Conservation (phyloP, 1,140 invertebrate genomes). For the Neelides sp. region DNA sequence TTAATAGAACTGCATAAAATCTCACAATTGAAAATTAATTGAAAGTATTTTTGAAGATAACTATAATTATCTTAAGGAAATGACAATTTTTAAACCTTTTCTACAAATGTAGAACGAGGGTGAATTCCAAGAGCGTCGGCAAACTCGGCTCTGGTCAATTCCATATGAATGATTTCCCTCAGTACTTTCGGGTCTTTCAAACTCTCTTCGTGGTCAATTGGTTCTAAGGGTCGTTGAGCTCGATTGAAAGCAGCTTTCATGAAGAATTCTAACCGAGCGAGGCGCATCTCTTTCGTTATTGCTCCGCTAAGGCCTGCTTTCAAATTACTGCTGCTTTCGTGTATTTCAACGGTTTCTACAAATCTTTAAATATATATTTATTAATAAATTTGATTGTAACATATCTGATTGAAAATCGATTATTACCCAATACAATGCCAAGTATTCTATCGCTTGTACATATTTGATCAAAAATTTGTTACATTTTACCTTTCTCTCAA, state of each 20-base stretch:
- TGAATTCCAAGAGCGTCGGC: slow-evolving; percentile 46
- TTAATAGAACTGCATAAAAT: not conserved
- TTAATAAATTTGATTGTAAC: too few species aligned
- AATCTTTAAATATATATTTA: not conserved
- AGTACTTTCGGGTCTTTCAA: slow-evolving; percentile 36
- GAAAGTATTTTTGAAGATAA: slow-evolving; percentile 20
- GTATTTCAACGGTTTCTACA: not conserved
- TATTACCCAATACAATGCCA: too few species aligned
- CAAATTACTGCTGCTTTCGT: slow-evolving; percentile 29
- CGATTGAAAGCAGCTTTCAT: slow-evolving; percentile 43
- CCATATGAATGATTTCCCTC: slow-evolving; percentile 41
- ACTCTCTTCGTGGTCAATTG: slow-evolving; percentile 35
- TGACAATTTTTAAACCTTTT: slow-evolving; percentile 33
- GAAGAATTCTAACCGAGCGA: slow-evolving; percentile 41
- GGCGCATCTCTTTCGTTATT: slow-evolving; percentile 39
- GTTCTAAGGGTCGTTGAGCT: slow-evolving; percentile 39
- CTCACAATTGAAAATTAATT: not conserved
- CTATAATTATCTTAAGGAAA: slow-evolving; percentile 8
- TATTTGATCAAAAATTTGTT: not conserved
- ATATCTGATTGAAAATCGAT: too few species aligned
- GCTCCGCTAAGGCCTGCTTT: slow-evolving; percentile 35
- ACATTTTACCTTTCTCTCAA: slow-evolving; percentile 15
- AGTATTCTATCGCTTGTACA: too few species aligned
- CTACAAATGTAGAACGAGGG: slow-evolving; percentile 45
- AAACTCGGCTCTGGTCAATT: slow-evolving; percentile 46